A percentile compares a stretch with the other conserved stretches of the same genome.
Conservation (phyloP, 2,888 invertebrate genomes). For the Mythimna loreyi region DNA sequence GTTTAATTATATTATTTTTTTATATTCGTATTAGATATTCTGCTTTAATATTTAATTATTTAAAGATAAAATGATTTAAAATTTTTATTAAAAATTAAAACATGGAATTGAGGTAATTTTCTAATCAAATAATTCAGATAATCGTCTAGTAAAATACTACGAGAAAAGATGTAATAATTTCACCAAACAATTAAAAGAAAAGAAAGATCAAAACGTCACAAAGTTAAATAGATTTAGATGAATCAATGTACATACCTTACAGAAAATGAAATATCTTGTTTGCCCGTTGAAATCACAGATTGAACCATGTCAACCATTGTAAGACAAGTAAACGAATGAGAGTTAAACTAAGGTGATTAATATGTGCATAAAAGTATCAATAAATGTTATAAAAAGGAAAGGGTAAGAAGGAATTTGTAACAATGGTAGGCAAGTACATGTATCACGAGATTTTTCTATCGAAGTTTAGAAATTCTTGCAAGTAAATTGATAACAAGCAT, state of each 20-base stretch:
- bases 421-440: slow-evolving; percentile 3
- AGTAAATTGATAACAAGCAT: not conserved
- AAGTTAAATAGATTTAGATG: no score
- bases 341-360: not conserved
- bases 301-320: not conserved
- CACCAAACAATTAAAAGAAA: no score
- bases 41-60: no score
- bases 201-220: not conserved
- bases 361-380: not conserved
- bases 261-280: not conserved
- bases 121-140: no score
- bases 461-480: not conserved
- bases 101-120: no score
- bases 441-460: not conserved
- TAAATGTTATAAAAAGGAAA: slow-evolving; percentile 20
- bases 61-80: no score
- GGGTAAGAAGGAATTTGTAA: slow-evolving; percentile 27
- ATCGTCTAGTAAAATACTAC: no score
- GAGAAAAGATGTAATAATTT: no score
- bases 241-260: slow-evolving; percentile 14
- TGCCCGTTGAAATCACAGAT: not conserved
- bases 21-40: no score
- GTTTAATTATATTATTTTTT: no score
- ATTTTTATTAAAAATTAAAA: no score
- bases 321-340: slow-evolving; percentile 8